Percentiles rank a stretch among this genome's conserved stretches.
These are phyloP conservation scores for Holcopasites calliopsidis DNA, from an alignment of 1,140 invertebrate genomes.

Conservation along the genomic window DNA sequence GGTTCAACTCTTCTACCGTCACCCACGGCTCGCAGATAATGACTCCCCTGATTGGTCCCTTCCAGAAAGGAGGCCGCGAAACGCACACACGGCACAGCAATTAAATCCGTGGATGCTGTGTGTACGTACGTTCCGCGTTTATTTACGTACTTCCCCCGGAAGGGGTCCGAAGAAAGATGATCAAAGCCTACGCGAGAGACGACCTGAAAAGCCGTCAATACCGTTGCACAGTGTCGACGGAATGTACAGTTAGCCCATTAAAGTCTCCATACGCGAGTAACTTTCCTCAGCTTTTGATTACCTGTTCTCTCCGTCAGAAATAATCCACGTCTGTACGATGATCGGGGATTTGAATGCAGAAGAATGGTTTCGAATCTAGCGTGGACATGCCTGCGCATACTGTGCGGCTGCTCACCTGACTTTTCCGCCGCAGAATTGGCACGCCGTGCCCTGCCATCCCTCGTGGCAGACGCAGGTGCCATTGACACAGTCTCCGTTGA, in stretches of 20 bases:
- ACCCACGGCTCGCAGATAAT: constrained; percentile 15
- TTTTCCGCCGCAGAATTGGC: constrained; percentile 95
- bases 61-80: not conserved
- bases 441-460: constrained; percentile 93
- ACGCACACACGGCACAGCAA: constrained; percentile 7
- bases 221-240: not conserved
- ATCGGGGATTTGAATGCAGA: too few relatives aligned
- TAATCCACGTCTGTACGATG: too few relatives aligned
- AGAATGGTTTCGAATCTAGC: not conserved
- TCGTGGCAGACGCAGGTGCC: constrained; percentile 92
- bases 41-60: not conserved
- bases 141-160: constrained; percentile 6
- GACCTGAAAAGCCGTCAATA: constrained; percentile 31
- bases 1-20: not conserved
- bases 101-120: constrained; percentile 23
- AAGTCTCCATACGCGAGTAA: not conserved
- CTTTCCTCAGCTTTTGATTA: too few relatives aligned
- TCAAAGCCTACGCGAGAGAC: not conserved
- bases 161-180: not conserved
- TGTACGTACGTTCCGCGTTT: constrained; percentile 15
- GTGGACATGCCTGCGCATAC: not conserved
- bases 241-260: constrained; percentile 22
- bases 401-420: constrained; percentile 86
- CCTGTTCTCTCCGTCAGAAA: not conserved
- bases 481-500: constrained; percentile 90